Conservation (phyloP, 2,113 vertebrate genomes). For the Galeopterus variegatus region DNA sequence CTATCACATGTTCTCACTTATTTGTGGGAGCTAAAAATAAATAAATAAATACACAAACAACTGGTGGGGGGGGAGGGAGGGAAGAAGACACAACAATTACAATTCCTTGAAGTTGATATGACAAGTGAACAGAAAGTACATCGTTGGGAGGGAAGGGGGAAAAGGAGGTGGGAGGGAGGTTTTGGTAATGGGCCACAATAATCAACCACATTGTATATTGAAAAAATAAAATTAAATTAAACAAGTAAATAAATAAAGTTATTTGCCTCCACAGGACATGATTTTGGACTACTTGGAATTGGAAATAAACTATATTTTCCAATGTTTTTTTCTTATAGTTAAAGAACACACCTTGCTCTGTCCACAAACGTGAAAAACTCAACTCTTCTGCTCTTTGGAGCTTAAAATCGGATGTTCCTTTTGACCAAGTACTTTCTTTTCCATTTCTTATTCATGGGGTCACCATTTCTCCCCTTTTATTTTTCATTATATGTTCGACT, state of each 20-base stretch:
- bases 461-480: neutral
- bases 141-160: too few relatives aligned
- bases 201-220: too few relatives aligned
- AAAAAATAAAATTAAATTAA: too few relatives aligned
- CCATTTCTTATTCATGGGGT: neutral
- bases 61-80: too few relatives aligned
- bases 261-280: neutral
- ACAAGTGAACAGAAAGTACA: too few relatives aligned
- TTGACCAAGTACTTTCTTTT: neutral
- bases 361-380: constrained; percentile 4
- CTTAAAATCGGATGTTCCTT: neutral
- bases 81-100: too few relatives aligned
- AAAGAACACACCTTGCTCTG: neutral
- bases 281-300: neutral
- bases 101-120: too few relatives aligned
- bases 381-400: neutral
- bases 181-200: too few relatives aligned
- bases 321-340: constrained; percentile 54
- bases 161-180: too few relatives aligned
- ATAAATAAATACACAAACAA: too few relatives aligned
- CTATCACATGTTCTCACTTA: too few relatives aligned
- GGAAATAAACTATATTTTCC: neutral
- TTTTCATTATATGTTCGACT: neutral
- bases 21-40: too few relatives aligned
- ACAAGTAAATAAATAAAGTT: neutral